Conservation (phyloP, 2,888 invertebrate genomes). For the Petrolisthes cinctipes region DNA sequence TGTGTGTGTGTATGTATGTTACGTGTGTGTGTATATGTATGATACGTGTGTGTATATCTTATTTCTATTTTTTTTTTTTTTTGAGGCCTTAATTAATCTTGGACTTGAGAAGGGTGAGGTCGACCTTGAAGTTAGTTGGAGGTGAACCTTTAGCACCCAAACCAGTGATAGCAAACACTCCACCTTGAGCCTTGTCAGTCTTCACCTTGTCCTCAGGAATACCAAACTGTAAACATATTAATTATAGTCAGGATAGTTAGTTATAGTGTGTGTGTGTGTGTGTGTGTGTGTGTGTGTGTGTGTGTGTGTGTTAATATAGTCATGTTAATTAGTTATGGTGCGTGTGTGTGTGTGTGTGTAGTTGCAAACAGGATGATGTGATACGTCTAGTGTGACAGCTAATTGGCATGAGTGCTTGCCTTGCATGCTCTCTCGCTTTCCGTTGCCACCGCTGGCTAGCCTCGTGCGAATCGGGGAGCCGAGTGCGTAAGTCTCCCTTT, state of each 20-base stretch:
- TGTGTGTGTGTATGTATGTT: no score
- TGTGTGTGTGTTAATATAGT: neutral
- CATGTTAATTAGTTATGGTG: neutral
- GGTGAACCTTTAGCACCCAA: neutral
- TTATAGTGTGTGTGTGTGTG: neutral
- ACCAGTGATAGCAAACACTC: conserved; percentile 7
- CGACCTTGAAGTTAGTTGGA: neutral
- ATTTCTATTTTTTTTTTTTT: no score
- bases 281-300: neutral
- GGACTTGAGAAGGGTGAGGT: neutral
- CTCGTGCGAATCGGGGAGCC: no score
- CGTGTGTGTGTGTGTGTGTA: neutral
- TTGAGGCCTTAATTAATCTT: neutral
- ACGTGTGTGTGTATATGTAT: no score
- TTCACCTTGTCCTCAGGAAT: neutral
- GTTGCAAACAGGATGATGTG: no score
- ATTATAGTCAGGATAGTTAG: neutral
- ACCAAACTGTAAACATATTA: neutral
- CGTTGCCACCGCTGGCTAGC: no score
- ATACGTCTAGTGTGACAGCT: no score
- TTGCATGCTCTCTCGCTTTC: no score
- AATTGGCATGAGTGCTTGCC: no score
- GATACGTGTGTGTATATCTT: no score
- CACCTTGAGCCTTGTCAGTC: neutral
- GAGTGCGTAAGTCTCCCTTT: no score